phyloP scores from a whole-genome alignment of 1,140 invertebrate genomes.

The Goniozus legneri region DNA sequence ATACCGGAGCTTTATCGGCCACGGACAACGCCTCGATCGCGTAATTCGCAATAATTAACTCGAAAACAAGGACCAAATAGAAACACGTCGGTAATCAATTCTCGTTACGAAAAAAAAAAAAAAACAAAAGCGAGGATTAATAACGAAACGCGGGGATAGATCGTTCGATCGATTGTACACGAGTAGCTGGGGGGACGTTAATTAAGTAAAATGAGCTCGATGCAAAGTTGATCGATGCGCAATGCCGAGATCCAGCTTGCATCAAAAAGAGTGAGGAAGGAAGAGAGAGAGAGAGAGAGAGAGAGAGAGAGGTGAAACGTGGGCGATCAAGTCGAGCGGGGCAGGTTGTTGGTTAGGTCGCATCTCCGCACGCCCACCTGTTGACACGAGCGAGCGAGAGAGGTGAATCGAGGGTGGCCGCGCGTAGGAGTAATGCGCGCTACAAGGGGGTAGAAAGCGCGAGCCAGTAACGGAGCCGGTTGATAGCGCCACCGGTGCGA shows the following conservation, averaged over 20 bases:
- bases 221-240: too few relatives aligned
- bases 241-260: too few relatives aligned
- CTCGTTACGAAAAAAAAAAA: too few relatives aligned
- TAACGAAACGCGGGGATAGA: too few relatives aligned
- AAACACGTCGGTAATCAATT: too few relatives aligned
- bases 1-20: constrained; percentile 37
- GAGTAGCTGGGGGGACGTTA: too few relatives aligned
- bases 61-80: too few relatives aligned
- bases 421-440: constrained; percentile 4
- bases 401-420: constrained; percentile 13
- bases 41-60: too few relatives aligned
- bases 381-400: constrained; percentile 18
- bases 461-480: not conserved
- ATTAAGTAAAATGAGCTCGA: too few relatives aligned
- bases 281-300: constrained; percentile 1
- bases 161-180: too few relatives aligned
- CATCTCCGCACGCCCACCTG: constrained; percentile 29
- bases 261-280: not conserved
- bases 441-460: constrained; percentile 8
- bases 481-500: constrained; percentile 10
- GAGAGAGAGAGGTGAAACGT: constrained; percentile 5
- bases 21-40: constrained; percentile 19
- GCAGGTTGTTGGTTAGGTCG: constrained; percentile 24
- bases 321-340: constrained; percentile 23
- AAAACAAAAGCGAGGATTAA: too few relatives aligned